These are phyloP conservation scores for Eupsilia transversa DNA, from an alignment of 2,888 invertebrate species.

Conservation along the genomic window DNA sequence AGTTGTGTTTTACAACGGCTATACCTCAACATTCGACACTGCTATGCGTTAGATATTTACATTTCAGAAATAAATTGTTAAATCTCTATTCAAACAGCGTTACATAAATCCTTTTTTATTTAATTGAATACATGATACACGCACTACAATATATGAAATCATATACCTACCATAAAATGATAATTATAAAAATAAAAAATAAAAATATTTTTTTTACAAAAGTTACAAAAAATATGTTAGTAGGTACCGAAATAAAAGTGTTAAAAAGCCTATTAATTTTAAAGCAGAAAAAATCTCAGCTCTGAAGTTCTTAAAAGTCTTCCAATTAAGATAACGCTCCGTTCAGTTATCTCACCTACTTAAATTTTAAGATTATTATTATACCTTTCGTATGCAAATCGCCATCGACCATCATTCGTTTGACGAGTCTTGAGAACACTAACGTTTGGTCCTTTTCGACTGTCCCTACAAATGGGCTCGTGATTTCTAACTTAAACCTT, in stretches of 20 bases:
- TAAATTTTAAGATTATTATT: conserved; percentile 74
- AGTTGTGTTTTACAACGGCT: background rate
- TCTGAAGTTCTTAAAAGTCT: conserved; percentile 54
- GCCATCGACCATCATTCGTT: conserved; percentile 72
- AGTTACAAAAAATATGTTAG: too few species aligned
- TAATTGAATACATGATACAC: too few species aligned
- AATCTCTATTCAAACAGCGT: background rate
- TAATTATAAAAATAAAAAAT: too few species aligned
- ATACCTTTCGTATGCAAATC: conserved; percentile 78
- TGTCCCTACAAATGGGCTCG: conserved; percentile 33
- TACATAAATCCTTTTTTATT: background rate
- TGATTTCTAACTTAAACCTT: conserved; percentile 20
- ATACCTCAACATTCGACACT: too few species aligned
- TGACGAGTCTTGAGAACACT: conserved; percentile 50
- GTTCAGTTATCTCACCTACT: conserved; percentile 66
- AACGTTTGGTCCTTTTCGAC: conserved; percentile 1
- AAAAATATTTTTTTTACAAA: too few species aligned
- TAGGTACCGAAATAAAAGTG: too few species aligned
- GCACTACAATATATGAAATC: too few species aligned
- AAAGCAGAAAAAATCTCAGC: conserved; percentile 16
- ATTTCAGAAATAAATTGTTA: background rate
- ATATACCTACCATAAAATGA: too few species aligned
- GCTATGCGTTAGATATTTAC: background rate
- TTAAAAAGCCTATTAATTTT: conserved; percentile 2
- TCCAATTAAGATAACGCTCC: conserved; percentile 64